A percentile compares a stretch with the other conserved stretches of the same genome.
phyloP scores from a whole-genome alignment of 2,888 invertebrate species.

The Cryptophagus acutangulus region DNA sequence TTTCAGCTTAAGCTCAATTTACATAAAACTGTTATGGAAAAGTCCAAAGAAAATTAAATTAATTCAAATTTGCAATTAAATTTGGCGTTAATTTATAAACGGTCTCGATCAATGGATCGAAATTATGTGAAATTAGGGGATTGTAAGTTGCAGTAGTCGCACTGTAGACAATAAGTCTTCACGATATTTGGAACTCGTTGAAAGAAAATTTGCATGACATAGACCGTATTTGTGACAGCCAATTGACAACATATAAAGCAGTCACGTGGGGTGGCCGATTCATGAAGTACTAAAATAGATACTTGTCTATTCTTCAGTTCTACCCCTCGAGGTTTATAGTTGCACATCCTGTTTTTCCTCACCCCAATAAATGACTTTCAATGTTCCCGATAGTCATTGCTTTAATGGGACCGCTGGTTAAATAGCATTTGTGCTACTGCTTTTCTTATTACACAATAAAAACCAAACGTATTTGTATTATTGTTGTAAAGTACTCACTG shows the following conservation, averaged over 20 bases:
- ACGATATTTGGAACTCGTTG: conserved; percentile 35
- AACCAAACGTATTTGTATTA: conserved; percentile 17
- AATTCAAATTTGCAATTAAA: no score
- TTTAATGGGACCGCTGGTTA: conserved; percentile 21
- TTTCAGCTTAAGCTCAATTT: no score
- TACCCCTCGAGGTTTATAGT: conserved; percentile 33
- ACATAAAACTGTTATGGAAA: no score
- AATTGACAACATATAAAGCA: conserved; percentile 48
- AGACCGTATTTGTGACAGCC: conserved; percentile 49
- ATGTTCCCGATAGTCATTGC: conserved; percentile 10
- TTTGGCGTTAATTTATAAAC: no score
- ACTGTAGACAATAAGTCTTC: conserved; percentile 3
- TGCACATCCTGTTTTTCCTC: conserved; percentile 22
- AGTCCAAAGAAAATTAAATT: no score
- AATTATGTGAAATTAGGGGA: background rate
- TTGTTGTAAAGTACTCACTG: conserved; percentile 10
- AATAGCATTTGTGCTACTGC: conserved; percentile 19
- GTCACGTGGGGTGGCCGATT: conserved; percentile 48
- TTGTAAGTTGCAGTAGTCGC: background rate
- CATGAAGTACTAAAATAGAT: conserved; percentile 49
- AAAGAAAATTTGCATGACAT: conserved; percentile 47
- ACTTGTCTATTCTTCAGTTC: conserved; percentile 40
- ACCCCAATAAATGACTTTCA: conserved; percentile 17
- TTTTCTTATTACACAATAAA: conserved; percentile 9
- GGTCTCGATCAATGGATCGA: conserved; percentile 1